Conservation (phyloP, 2,888 invertebrate genomes). For the Odiellus spinosus region DNA sequence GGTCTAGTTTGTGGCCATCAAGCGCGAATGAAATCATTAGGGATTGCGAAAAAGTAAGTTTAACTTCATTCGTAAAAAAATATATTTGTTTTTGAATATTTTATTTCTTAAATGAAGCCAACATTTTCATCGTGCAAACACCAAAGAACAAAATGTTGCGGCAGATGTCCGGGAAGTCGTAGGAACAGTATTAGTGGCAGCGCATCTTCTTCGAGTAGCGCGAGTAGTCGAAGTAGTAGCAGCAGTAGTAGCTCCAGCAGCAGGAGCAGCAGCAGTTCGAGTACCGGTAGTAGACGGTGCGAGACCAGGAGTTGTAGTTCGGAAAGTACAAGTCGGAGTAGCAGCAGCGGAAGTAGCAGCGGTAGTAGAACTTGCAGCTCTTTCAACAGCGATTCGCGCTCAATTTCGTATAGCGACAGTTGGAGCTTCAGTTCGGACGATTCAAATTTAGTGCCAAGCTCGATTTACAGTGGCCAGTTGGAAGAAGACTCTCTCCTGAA, state of each 20-base stretch:
- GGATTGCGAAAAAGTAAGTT: too few relatives aligned
- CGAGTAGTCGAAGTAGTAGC: conserved; percentile 10
- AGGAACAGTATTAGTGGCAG: too few relatives aligned
- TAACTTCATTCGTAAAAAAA: too few relatives aligned
- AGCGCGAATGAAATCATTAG: too few relatives aligned
- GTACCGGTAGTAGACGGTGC: conserved; percentile 9
- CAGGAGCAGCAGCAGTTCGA: conserved; percentile 10
- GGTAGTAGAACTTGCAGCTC: conserved; percentile 9
- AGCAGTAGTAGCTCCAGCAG: conserved; percentile 11
- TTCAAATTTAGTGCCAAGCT: conserved; percentile 3
- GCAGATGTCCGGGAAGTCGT: too few relatives aligned
- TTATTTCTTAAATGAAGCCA: too few relatives aligned
- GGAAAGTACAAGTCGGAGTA: conserved; percentile 8
- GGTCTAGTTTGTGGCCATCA: too few relatives aligned
- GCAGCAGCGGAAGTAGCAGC: conserved; percentile 7
- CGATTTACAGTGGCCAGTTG: conserved; percentile 1
- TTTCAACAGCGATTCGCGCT: conserved; percentile 3
- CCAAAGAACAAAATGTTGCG: too few relatives aligned
- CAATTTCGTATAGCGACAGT: conserved; percentile 12
- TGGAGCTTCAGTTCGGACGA: conserved; percentile 12
- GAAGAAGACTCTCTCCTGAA: conserved; percentile 4
- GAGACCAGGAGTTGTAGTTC: conserved; percentile 9
- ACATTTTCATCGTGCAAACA: too few relatives aligned
- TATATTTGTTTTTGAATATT: too few relatives aligned
- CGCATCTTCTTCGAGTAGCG: not conserved